Base-by-base conservation (phyloP, 2,113 vertebrate genomes). In the Aphyosemion australe region DNA sequence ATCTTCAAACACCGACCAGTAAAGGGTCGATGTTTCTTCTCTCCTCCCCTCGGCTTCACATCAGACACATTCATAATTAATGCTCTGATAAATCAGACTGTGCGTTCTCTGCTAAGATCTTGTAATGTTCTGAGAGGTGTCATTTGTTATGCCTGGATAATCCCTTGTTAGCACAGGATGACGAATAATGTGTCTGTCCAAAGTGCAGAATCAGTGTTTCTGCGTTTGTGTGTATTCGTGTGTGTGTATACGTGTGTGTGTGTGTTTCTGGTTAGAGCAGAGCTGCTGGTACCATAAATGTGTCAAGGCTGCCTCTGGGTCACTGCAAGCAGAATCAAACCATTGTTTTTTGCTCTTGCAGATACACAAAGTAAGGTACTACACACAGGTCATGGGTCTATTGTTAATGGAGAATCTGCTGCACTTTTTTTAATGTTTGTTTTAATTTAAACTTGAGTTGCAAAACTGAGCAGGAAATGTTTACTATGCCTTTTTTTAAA, bases 61-160 rank as follows among this genome's bases (percentile, higher is more conserved):
- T 46, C 37, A 43, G 14, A 0, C n/a, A 46, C 49, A 73, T 78
- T 26, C 31, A 81, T 82, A 69, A 79, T 80, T 65, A 72, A 84
- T 69, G 77, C 39, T 70, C 56, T 61, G 61, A 63, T 80, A 66
- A 77, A 79, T 78, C 47, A 61, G 50, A 74, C 39, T 32, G 42
- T 61, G 63, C 26, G n/a, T 43, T 50, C 64, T 69, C 75, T 66
- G 69, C 32, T 50, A 43, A 63, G 48, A 76, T 76, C 69, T 65
- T 61, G 60, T 80, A 69, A 72, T 85, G 53, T 72, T 77, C 72
- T 60, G 50, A 60, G 58, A 64, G 60, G 57, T 68, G 57, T 61
- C 32, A 37, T 84, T 85, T 82, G 74, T 80, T 78, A 80, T 78
- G 57, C 48, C 47, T 56, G 21, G 55, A 69, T 83, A 74, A 74